These are phyloP conservation scores for Fistularia commersonii DNA, from an alignment of 2,797 vertebrate species.

Conservation along the genomic window DNA sequence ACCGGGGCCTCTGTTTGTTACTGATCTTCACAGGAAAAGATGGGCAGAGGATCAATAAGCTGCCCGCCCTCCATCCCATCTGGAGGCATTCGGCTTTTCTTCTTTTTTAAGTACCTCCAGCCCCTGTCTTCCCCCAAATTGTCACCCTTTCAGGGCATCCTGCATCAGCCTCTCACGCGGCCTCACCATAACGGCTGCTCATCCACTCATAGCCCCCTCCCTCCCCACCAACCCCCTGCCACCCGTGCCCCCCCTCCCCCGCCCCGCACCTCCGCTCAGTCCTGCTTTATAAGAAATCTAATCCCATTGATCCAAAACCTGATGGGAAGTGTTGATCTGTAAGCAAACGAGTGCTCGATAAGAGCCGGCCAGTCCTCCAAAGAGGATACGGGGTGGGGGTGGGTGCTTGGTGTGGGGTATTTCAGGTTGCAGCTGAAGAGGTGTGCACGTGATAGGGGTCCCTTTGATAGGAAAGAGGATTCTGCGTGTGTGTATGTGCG, in stretches of 20 bases:
- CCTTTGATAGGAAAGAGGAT: slow-evolving; percentile 21
- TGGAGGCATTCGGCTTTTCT: slow-evolving; percentile 53
- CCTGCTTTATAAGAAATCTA: slow-evolving; percentile 71
- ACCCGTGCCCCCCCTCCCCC: slow-evolving; percentile 20
- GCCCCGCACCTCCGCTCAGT: slow-evolving; percentile 28
- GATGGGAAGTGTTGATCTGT: slow-evolving; percentile 69
- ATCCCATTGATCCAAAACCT: slow-evolving; percentile 75
- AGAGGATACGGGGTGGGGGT: slow-evolving; percentile 40
- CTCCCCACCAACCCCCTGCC: slow-evolving; percentile 31
- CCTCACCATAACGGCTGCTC: no score
- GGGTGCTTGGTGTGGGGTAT: slow-evolving; percentile 20
- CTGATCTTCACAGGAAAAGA: slow-evolving; percentile 58
- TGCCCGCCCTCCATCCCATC: slow-evolving; percentile 48
- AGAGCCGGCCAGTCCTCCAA: slow-evolving; percentile 45
- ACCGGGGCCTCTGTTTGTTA: slow-evolving; percentile 57
- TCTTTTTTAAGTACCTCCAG: slow-evolving; percentile 23
- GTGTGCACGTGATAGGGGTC: slow-evolving; percentile 30
- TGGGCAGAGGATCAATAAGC: slow-evolving; percentile 64
- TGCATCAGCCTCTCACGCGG: slow-evolving; percentile 15
- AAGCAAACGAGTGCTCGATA: slow-evolving; percentile 74
- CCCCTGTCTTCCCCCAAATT: slow-evolving; percentile 31
- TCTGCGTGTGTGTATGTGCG: not conserved
- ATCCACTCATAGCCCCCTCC: slow-evolving; percentile 20
- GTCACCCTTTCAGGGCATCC: slow-evolving; percentile 36
- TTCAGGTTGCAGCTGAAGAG: slow-evolving; percentile 28